These are phyloP conservation scores for Anguilla japonica DNA, from an alignment of 2,113 vertebrate species.

Conservation along the genomic window DNA sequence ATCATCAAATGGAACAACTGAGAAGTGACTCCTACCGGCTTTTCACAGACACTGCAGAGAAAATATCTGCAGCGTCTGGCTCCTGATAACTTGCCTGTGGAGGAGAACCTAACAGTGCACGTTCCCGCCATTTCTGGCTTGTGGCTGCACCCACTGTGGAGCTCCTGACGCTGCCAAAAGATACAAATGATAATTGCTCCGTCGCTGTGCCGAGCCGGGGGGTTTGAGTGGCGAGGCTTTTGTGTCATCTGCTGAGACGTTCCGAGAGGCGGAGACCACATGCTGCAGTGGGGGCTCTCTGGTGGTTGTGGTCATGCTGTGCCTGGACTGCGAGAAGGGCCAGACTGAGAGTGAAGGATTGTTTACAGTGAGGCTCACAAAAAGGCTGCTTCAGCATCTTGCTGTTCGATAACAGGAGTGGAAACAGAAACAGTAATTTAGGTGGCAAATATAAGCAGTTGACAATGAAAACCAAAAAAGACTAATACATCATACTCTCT, in stretches of 20 bases:
- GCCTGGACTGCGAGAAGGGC: neutral
- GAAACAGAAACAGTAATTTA: neutral
- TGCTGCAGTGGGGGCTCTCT: neutral
- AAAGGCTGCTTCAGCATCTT: neutral
- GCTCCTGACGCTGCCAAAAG: neutral
- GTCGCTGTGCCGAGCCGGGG: neutral
- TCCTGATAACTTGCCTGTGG: neutral
- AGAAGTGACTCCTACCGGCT: neutral
- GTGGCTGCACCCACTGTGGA: neutral
- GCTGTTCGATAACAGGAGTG: neutral
- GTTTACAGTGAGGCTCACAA: no score
- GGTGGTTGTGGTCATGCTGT: neutral
- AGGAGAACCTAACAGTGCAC: neutral
- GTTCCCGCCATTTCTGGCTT: neutral
- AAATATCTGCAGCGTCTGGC: neutral
- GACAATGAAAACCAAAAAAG: neutral
- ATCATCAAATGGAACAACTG: neutral
- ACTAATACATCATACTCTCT: neutral
- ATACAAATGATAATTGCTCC: constrained; percentile 4
- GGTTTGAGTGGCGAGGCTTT: neutral
- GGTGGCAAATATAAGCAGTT: neutral
- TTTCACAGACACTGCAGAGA: neutral
- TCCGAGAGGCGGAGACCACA: neutral
- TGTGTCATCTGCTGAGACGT: neutral
- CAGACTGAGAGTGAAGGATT: no score